Evolutionary conservation across 2,113 vertebrate genomes (phyloP), one percentile per base, ranked within the genome.

Genomic region (Acanthisitta chloris): DNA sequence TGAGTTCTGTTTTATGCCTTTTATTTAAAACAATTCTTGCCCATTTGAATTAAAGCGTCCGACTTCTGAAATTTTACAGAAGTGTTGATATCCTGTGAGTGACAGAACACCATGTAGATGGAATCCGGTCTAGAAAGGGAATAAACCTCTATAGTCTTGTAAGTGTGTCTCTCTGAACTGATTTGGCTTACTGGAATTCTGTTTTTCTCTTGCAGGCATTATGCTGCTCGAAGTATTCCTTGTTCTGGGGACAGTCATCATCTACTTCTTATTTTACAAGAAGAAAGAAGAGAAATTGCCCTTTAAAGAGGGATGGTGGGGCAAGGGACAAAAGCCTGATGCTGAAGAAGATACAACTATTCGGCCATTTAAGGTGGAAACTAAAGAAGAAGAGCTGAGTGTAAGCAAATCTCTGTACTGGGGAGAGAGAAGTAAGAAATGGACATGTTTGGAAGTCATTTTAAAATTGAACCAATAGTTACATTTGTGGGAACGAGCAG

Each of bases 261-360:
- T 98, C 90, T 98, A 98, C 89, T 96, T 95, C 52, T 83, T 97
- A 1, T 3, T 98, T 51, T 96, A 91, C 49, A 85, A 79, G 89
- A 97, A 90, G 92, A 98, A 97, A 58, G 95, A 98, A 57, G 97
- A 98, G 54, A 94, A 40, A 0, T n/a, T 98, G 57, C 82, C 96
- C 6, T 96, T 98, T 40, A 97, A 88, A 42, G 96, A 98, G 45
- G 98, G 98, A 21, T 98, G 98, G 98, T 98, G 98, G 98, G 98
- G 98, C 11, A 94, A 90, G 5, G 98, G 98, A 8, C 48, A 83
- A 9, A 97, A 95, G 70, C 94, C 96, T 61, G 42, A 86, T 1
- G 17, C 46, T 20, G 66, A 43, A 36, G 98, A 98, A 57, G 97
- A 98, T 19, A 67, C 90, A 81, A 94, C 88, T 45, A 64, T 98